Conservation (phyloP, 2,113 vertebrate genomes). For the Myodes glareolus region DNA sequence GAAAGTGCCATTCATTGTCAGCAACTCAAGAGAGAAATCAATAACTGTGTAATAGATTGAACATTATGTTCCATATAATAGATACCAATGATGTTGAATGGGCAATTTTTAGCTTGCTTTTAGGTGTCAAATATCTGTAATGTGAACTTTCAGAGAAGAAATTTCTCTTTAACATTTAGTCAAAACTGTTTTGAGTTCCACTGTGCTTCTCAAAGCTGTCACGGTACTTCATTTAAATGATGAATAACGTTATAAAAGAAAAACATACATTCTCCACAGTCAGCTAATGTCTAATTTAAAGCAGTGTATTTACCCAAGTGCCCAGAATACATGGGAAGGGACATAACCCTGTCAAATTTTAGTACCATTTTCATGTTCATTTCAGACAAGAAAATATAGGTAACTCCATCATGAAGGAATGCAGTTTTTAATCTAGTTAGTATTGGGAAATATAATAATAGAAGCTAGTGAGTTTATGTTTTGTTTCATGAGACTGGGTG, state of each 20-base stretch:
- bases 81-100: not conserved
- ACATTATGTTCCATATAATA: not conserved
- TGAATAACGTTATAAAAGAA: conserved; percentile 45
- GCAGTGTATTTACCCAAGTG: conserved; percentile 39
- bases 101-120: not conserved
- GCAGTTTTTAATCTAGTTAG: not conserved
- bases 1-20: not conserved
- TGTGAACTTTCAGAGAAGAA: not conserved
- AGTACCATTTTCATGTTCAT: not conserved
- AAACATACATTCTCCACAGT: conserved; percentile 37
- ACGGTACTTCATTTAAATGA: conserved; percentile 59
- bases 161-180: conserved; percentile 21
- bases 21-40: not conserved
- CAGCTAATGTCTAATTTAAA: conserved; percentile 66
- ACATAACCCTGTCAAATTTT: conserved; percentile 55
- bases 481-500: no score
- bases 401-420: not conserved
- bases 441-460: not conserved
- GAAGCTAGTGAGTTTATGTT: not conserved
- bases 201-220: conserved; percentile 24
- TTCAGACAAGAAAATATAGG: not conserved
- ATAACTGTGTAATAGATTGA: not conserved
- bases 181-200: not conserved
- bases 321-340: not conserved
- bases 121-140: not conserved